Evolutionary conservation across 2,797 vertebrate species (phyloP).

Genomic region (Mormyrops attenuatus): DNA sequence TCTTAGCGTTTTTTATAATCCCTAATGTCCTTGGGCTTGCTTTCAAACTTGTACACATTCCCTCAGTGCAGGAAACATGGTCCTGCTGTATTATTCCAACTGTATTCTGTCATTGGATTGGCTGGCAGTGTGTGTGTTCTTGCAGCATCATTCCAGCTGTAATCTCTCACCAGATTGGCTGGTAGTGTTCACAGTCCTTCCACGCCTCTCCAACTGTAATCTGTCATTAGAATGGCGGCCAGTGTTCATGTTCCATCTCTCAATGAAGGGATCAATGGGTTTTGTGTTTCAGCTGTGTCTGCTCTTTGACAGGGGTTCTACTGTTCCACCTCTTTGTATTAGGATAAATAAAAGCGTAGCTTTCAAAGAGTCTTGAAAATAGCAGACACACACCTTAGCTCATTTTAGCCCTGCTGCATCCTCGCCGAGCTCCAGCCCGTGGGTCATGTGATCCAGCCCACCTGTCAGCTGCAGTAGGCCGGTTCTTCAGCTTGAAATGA

Average conservation of each 20-base stretch:
- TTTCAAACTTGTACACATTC: background rate
- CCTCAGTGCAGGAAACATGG: background rate
- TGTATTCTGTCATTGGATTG: background rate
- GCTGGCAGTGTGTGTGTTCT: background rate
- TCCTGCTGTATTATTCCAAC: background rate
- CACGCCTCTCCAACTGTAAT: background rate
- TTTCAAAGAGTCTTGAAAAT: background rate
- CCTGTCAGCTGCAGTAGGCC: background rate
- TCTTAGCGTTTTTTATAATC: background rate
- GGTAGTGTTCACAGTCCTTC: background rate
- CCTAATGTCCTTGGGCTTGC: background rate
- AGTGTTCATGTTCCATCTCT: background rate
- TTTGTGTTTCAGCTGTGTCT: slow-evolving; percentile 8
- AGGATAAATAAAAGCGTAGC: background rate
- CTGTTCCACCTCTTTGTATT: background rate
- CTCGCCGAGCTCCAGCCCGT: background rate
- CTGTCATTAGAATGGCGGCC: background rate
- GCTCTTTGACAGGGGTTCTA: slow-evolving; percentile 1
- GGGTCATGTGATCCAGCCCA: background rate
- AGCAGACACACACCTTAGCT: background rate
- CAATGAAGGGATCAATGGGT: background rate
- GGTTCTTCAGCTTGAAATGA: background rate
- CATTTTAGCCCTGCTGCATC: background rate
- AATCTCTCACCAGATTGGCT: background rate
- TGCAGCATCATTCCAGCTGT: background rate